Conservation (phyloP, 2,113 vertebrate species). For the Anguilla rostrata region DNA sequence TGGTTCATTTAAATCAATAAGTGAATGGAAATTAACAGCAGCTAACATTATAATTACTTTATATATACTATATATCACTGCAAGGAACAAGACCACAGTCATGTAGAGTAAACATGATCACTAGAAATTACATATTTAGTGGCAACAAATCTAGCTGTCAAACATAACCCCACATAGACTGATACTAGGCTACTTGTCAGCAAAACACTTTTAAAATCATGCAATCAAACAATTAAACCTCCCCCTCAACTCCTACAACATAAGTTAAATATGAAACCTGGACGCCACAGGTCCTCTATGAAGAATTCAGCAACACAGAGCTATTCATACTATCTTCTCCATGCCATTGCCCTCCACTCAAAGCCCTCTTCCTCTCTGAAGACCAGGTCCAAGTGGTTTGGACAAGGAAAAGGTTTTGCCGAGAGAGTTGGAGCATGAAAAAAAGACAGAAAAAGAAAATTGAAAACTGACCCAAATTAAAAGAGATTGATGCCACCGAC, state of each 20-base stretch:
- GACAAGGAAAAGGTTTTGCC: not conserved
- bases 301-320: not conserved
- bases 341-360: not conserved
- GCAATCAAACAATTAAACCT: not conserved
- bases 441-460: not conserved
- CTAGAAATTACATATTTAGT: not conserved
- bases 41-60: not conserved
- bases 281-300: not conserved
- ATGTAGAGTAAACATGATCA: not conserved
- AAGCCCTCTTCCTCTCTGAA: not conserved
- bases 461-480: constrained; percentile 5
- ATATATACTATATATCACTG: not conserved
- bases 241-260: not conserved
- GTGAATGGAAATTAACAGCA: not conserved
- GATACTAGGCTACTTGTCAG: too few species aligned
- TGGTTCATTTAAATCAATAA: not conserved
- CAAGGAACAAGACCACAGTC: not conserved
- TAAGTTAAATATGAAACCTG: not conserved
- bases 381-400: not conserved
- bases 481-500: not conserved
- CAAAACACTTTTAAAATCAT: not conserved
- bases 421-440: not conserved
- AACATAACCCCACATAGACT: not conserved
- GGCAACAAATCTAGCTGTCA: not conserved
- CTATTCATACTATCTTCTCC: not conserved